Base-by-base conservation (phyloP, 2,113 vertebrate genomes). In the Micromys minutus region DNA sequence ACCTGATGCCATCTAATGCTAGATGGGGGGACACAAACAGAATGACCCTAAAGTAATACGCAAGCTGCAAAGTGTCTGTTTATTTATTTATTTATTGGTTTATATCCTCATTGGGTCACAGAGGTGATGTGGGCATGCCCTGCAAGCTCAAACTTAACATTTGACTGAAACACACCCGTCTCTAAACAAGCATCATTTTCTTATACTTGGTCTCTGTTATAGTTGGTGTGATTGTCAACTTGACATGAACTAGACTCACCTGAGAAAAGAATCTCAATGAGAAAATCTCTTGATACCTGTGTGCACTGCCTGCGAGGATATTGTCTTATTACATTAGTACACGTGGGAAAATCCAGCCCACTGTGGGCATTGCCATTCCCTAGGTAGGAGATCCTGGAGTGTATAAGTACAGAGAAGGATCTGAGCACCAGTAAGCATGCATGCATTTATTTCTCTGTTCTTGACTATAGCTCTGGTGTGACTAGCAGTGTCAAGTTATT, bases 61-160 rank as follows among this genome's bases (percentile, higher is more conserved):
- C 5, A 45, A 72, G 9, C 9, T 45, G 10, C 0, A 6, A 34
- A 39, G n/a, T 22, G 36, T 21, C 4, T 8, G 31, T 69, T 89
- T 74, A 15, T 9, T 61, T 26, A n/a, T n/a, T n/a, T n/a, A n/a
- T n/a, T 36, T 74, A 26, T 16, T 67, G 34, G 79, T 79, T 67
- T 42, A 17, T 36, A 36, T 42, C 15, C 8, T 61, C 7, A 4
- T 34, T 36, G 1, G 26, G 16, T 21, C 59, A 1, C 26, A 4
- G 0, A 5, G 7, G 3, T 26, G 59, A 67, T 47, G 21, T 2
- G 17, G 69, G 10, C 29, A 11, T 24, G 4, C 11, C 45, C 6
- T 10, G 2, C 13, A 29, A 52, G 52, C 21, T 57, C 59, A 7
- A 21, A 52, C 24, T 15, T 13, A 6, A 1, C 17, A 0, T 75